A percentile compares a stretch with the other conserved stretches of the same genome.
Conservation (phyloP, 35 echinoderm and acorn worm genomes). For the Ptychodera flava region DNA sequence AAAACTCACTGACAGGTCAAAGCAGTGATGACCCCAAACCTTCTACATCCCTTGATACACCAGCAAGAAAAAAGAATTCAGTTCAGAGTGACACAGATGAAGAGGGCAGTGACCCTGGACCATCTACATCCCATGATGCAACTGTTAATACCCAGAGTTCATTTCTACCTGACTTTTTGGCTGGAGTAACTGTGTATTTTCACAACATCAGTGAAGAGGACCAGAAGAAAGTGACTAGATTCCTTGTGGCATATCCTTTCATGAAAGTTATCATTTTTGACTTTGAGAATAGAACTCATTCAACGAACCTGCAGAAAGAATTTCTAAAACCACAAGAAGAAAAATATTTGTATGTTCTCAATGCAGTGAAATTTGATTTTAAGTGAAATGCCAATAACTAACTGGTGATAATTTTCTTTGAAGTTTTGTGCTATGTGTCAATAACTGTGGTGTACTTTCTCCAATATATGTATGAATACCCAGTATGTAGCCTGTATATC, state of each 20-base stretch:
- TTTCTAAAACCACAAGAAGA: background rate
- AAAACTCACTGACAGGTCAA: background rate
- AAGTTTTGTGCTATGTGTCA: background rate
- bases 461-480: too few relatives aligned
- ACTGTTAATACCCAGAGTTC: background rate
- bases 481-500: too few relatives aligned
- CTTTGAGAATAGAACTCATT: background rate
- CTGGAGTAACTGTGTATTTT: conserved; percentile 36
- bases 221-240: conserved; percentile 49
- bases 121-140: background rate
- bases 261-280: background rate
- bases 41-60: background rate
- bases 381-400: background rate
- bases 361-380: background rate
- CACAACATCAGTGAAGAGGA: conserved; percentile 19
- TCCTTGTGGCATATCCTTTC: conserved; percentile 88
- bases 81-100: background rate
- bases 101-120: background rate
- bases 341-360: background rate
- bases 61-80: background rate
- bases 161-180: conserved; percentile 39
- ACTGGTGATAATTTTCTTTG: background rate
- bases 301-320: too few relatives aligned
- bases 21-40: background rate
- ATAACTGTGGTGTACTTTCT: background rate